phyloP scores from a whole-genome alignment of 2,113 vertebrate genomes.

The Heptranchias perlo region DNA sequence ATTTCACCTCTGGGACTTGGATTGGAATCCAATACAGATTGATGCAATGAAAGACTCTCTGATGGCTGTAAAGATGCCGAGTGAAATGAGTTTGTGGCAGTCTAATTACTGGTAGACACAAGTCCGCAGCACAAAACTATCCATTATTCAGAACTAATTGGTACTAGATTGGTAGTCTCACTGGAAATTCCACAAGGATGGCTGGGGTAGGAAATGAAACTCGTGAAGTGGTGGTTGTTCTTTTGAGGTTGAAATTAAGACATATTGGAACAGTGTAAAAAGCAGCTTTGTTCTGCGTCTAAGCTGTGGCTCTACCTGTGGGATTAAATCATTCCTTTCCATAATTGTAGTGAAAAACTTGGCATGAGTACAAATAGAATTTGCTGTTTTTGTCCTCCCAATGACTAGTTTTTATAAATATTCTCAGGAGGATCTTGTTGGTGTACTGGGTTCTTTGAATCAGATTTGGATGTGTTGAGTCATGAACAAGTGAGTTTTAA shows the following conservation, averaged over 20 bases:
- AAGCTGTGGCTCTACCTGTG: neutral
- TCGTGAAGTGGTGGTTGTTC: neutral
- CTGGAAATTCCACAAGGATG: neutral
- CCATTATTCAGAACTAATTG: conserved; percentile 17
- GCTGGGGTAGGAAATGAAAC: neutral
- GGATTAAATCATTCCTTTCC: neutral
- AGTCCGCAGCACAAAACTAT: neutral
- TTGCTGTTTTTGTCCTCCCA: neutral
- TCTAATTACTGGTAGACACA: conserved; percentile 10
- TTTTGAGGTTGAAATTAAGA: neutral
- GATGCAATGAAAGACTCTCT: neutral
- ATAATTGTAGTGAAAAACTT: neutral
- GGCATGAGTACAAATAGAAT: neutral
- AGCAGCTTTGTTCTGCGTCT: neutral
- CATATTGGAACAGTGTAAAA: neutral
- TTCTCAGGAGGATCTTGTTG: neutral
- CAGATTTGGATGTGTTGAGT: neutral
- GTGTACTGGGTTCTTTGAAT: neutral
- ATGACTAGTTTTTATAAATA: neutral
- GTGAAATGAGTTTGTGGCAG: neutral
- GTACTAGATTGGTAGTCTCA: neutral
- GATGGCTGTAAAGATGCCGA: neutral
- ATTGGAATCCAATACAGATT: neutral
- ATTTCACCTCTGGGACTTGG: conserved; percentile 9
- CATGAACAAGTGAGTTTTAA: neutral